These are phyloP conservation scores for Heptranchias perlo DNA, from an alignment of 2,113 vertebrate species.

Conservation along the genomic window DNA sequence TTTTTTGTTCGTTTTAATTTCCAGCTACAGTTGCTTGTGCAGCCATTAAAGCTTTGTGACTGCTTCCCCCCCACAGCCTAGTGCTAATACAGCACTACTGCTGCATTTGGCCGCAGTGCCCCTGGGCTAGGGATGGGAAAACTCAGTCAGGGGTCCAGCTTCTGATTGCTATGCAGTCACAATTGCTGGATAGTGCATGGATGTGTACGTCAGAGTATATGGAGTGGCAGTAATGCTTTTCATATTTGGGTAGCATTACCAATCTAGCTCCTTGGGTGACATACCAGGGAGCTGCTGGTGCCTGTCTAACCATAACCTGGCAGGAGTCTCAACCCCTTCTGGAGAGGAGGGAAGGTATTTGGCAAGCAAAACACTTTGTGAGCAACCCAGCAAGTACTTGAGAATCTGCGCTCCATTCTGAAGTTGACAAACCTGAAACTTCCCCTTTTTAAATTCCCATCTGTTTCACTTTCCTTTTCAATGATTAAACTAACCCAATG, in stretches of 20 bases:
- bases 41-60: background rate
- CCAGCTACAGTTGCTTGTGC: background rate
- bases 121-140: background rate
- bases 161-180: background rate
- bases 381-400: background rate
- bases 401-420: background rate
- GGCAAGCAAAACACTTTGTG: background rate
- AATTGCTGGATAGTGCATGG: background rate
- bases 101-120: background rate
- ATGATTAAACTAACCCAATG: background rate
- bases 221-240: background rate
- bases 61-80: background rate
- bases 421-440: background rate
- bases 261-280: background rate
- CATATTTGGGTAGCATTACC: background rate
- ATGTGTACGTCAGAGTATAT: background rate
- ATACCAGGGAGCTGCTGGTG: background rate
- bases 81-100: background rate
- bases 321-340: background rate
- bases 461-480: background rate
- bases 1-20: background rate
- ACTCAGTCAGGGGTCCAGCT: background rate
- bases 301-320: background rate
- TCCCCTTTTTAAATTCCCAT: background rate
- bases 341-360: background rate